These are phyloP conservation scores for Spea hammondii DNA, from an alignment of 2,797 vertebrate genomes.

Conservation along the genomic window DNA sequence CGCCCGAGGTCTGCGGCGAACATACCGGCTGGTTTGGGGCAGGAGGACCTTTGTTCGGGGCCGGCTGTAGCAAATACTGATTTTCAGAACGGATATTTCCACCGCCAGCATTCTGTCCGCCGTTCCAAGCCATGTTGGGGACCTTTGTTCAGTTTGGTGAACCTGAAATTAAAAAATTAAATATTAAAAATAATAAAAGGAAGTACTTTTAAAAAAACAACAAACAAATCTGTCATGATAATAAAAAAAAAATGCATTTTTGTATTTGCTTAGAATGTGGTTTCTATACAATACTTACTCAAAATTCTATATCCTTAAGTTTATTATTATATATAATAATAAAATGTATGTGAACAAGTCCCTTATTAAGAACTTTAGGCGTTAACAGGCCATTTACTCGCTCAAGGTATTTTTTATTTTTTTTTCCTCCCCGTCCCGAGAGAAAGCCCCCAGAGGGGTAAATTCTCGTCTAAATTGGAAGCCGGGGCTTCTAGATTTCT, in stretches of 20 bases:
- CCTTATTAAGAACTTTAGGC: too few species aligned
- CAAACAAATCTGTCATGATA: background rate
- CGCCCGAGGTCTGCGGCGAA: conserved; percentile 53
- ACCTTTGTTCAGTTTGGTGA: conserved; percentile 46
- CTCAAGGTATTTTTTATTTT: too few species aligned
- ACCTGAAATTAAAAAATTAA: conserved; percentile 54
- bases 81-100: conserved; percentile 54
- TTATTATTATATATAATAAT: too few species aligned
- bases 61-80: conserved; percentile 47
- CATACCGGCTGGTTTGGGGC: conserved; percentile 36
- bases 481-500: too few species aligned
- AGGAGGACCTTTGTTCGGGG: conserved; percentile 51
- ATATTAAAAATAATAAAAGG: conserved; percentile 31
- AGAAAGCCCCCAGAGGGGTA: too few species aligned
- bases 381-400: too few species aligned
- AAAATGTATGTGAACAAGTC: too few species aligned
- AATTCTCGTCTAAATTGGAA: too few species aligned
- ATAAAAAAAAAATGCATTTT: background rate
- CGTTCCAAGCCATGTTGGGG: conserved; percentile 68
- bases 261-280: background rate
- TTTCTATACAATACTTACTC: too few species aligned
- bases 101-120: conserved; percentile 50
- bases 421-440: too few species aligned
- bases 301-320: too few species aligned
- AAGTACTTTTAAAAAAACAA: too few species aligned